Base-by-base conservation (phyloP, 2,888 invertebrate species). In the Cryptophagus acutangulus region DNA sequence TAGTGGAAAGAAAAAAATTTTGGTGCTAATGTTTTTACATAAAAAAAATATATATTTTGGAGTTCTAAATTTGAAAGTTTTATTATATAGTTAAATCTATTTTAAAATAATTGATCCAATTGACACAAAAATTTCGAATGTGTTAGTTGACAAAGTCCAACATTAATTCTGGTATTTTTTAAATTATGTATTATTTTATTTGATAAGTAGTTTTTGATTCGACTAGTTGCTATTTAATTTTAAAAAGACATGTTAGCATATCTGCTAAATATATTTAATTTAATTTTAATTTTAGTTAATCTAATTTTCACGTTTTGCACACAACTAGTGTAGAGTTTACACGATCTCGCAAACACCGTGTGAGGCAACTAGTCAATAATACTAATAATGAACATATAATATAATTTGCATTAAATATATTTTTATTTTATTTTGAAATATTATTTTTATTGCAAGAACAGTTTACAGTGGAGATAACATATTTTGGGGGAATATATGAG, bases 341-440 rank as follows among this genome's bases (percentile, higher is more conserved):
- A 67, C 64, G 62, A 65, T 63, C 61, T 63, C 62, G 54, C 51
- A 58, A 58, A 57, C 67, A 67, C 65, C 57, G 70, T 71, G 70
- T 71, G 68, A 67, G 65, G 68, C 68, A 70, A 70, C 71, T 71
- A 71, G 71, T 71, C 71, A 71, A 57, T 65, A 57, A 56, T 54
- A 52, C 57, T 57, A 58, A 31, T 31, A 31, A 26, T 31, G 16
- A 31, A 31, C 13, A 10, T 26, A 26, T 26, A 63, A 62, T 59
- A 61, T 53, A 63, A 58, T 59, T 61, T 60, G 46, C 56, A 58
- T 61, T 59, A 59, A 53, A 57, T 62, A 35, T 45, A 40, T 40
- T n/a, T n/a, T 30, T 41, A 30, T 36, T 41, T 40, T 40, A 14
- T 28, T 40, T 40, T 25, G 20, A 20, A n/a, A 13, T 40, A 2